Conservation (phyloP, 2,888 invertebrate genomes). For the Girardia tigrina region DNA sequence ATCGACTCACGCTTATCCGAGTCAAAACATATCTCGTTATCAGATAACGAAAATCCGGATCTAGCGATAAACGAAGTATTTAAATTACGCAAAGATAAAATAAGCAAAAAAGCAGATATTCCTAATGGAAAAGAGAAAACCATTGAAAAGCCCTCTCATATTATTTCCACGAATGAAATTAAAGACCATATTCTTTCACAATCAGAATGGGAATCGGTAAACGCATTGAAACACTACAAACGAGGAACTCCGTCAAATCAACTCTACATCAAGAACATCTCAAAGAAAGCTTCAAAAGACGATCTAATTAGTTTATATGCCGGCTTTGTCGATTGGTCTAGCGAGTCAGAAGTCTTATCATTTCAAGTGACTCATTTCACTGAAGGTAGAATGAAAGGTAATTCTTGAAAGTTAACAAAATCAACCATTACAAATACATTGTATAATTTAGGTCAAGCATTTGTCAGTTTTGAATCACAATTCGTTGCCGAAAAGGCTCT, state of each 20-base stretch:
- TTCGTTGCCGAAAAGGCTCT: not conserved
- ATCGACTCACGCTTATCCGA: too few species aligned
- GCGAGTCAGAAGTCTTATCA: not conserved
- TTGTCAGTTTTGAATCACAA: not conserved
- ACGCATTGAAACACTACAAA: not conserved
- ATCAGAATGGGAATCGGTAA: not conserved
- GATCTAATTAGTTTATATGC: not conserved
- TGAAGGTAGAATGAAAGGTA: constrained; percentile 16
- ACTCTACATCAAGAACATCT: not conserved
- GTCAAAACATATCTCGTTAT: not conserved
- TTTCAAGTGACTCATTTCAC: constrained; percentile 1
- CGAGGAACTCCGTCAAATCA: not conserved
- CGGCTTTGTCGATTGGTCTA: constrained; percentile 3
- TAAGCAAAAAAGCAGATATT: not conserved
- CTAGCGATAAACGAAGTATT: not conserved
- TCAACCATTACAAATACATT: not conserved
- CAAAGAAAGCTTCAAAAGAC: not conserved
- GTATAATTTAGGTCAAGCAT: not conserved
- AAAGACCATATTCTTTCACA: not conserved
- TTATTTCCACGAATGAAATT: not conserved
- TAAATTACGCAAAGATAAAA: constrained; percentile 4
- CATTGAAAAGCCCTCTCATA: not conserved
- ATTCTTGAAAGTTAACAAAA: not conserved
- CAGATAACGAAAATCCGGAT: not conserved
- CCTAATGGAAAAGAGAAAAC: not conserved